phyloP scores from a whole-genome alignment of 2,797 vertebrate species.

The Peromyscus nudipes region DNA sequence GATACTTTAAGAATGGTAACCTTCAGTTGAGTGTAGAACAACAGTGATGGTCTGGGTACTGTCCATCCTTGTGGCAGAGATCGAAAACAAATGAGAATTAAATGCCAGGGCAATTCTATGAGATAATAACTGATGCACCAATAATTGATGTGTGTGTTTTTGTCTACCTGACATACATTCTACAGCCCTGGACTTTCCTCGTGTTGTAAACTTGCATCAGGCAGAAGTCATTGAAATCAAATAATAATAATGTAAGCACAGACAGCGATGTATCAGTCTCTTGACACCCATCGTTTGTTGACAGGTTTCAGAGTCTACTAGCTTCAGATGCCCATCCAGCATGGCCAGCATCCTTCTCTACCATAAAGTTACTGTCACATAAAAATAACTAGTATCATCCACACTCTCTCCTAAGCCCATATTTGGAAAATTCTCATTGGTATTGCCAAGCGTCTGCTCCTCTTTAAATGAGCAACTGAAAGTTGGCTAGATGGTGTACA shows the following conservation, averaged over 20 bases:
- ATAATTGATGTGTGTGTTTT: neutral
- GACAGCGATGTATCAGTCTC: neutral
- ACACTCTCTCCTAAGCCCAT: neutral
- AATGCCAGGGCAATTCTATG: neutral
- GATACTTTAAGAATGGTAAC: neutral
- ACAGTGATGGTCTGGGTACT: neutral
- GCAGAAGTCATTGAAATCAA: slow-evolving; percentile 21
- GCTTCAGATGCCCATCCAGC: neutral
- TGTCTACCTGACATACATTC: neutral
- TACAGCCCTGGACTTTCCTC: neutral
- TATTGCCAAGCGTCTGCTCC: neutral
- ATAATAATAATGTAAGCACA: neutral
- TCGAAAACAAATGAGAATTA: neutral
- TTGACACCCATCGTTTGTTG: slow-evolving; percentile 24
- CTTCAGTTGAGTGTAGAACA: neutral
- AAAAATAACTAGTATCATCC: slow-evolving; percentile 16
- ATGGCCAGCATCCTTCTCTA: neutral
- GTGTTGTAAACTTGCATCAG: neutral
- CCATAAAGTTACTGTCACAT: neutral
- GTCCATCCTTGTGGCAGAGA: neutral
- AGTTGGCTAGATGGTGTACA: slow-evolving; percentile 47
- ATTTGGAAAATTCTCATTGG: slow-evolving; percentile 13
- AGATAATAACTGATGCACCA: neutral
- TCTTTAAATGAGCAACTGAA: slow-evolving; percentile 65
- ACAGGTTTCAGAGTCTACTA: slow-evolving; percentile 33